phyloP scores from a whole-genome alignment of 1,140 invertebrate species.

The Trinorchestia longiramus region DNA sequence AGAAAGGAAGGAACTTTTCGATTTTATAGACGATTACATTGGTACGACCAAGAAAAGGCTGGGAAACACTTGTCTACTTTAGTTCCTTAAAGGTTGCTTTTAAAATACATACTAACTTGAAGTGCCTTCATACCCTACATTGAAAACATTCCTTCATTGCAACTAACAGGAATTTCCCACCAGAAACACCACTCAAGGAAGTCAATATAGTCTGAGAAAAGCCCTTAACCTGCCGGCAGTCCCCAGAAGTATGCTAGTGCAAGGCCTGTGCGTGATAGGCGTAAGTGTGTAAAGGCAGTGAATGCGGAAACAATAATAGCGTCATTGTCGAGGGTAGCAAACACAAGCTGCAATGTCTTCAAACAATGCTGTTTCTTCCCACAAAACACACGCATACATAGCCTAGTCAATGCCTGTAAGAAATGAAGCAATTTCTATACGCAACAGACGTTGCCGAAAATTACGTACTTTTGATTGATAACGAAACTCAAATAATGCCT shows the following conservation, averaged over 20 bases:
- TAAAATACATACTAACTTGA: too few species aligned
- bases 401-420: not conserved
- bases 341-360: not conserved
- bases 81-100: too few species aligned
- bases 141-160: not conserved
- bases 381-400: not conserved
- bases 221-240: not conserved
- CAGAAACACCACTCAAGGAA: not conserved
- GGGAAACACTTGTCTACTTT: too few species aligned
- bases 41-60: too few species aligned
- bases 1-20: too few species aligned
- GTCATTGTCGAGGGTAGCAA: not conserved
- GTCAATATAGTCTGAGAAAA: not conserved
- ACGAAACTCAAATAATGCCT: not conserved
- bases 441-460: not conserved
- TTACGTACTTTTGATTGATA: not conserved
- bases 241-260: not conserved
- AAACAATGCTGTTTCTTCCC: not conserved
- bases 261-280: not conserved
- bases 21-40: too few species aligned
- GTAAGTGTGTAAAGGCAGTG: not conserved
- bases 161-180: not conserved
- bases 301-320: constrained; percentile 1
- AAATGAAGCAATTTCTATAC: not conserved
- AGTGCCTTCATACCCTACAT: not conserved